Evolutionary conservation across 2,888 invertebrate genomes (phyloP).

Genomic region (Temnothorax ravouxi): DNA sequence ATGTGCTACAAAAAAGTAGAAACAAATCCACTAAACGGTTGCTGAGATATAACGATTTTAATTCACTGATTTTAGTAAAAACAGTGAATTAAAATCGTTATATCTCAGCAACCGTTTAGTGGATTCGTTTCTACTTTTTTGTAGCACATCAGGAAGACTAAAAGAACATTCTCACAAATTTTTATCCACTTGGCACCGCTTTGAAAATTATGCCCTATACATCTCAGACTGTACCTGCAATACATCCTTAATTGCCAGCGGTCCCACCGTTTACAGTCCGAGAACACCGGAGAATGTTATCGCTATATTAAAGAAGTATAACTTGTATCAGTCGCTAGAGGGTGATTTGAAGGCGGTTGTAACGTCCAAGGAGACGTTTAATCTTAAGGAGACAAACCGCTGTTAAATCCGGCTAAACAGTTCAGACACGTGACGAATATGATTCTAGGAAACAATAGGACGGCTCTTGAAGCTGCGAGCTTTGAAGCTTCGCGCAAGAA

Average conservation of each 20-base stretch:
- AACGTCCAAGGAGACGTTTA: constrained; percentile 64
- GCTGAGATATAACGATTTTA: too few species aligned
- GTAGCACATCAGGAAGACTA: too few species aligned
- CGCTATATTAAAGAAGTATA: constrained; percentile 90
- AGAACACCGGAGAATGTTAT: constrained; percentile 88
- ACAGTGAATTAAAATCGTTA: too few species aligned
- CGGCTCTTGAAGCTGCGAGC: constrained; percentile 90
- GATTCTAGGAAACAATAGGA: constrained; percentile 92
- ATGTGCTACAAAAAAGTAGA: too few species aligned
- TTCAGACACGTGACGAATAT: constrained; percentile 88
- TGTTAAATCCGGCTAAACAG: constrained; percentile 66
- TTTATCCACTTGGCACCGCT: too few species aligned
- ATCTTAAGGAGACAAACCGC: constrained; percentile 60
- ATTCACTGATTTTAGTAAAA: too few species aligned
- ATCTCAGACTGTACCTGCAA: too few species aligned
- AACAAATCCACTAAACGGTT: too few species aligned
- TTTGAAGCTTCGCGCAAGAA: constrained; percentile 87
- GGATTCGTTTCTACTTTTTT: too few species aligned
- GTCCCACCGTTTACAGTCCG: constrained; percentile 92
- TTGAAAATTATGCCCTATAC: too few species aligned
- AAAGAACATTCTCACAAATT: too few species aligned
- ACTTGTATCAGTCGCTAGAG: constrained; percentile 88
- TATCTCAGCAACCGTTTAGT: too few species aligned
- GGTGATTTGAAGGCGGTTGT: constrained; percentile 87
- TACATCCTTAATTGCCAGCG: constrained; percentile 99